Evolutionary conservation across 1,140 invertebrate species (phyloP).

Genomic region (Calephelis virginiensis): DNA sequence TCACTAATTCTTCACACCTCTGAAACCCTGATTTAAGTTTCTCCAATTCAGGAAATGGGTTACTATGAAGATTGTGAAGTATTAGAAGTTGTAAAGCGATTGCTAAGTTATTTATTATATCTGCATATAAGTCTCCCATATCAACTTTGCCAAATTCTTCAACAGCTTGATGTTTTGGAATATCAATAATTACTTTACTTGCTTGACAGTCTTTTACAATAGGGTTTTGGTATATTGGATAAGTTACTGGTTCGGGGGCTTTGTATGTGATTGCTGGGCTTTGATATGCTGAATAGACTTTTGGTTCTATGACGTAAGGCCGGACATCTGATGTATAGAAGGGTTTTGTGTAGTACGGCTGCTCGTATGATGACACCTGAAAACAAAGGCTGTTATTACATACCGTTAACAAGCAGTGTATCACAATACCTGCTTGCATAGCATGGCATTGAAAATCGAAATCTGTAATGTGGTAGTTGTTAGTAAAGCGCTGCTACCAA

Average conservation of each 20-base stretch:
- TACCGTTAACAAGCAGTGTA: no score
- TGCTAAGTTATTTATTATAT: constrained; percentile 61
- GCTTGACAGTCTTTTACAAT: not conserved
- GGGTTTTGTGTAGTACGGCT: constrained; percentile 12
- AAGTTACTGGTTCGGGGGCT: constrained; percentile 7
- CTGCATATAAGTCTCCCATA: constrained; percentile 36
- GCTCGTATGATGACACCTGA: constrained; percentile 10
- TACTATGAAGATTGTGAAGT: constrained; percentile 55
- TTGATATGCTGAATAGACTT: constrained; percentile 13
- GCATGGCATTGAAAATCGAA: no score
- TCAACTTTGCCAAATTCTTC: constrained; percentile 21
- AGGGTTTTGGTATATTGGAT: constrained; percentile 8
- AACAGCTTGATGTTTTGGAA: not conserved
- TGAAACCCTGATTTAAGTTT: not conserved
- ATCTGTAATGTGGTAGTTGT: no score
- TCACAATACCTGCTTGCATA: no score
- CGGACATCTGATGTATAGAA: not conserved
- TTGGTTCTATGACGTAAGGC: constrained; percentile 17
- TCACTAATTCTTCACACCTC: constrained; percentile 1
- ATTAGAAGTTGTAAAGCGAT: constrained; percentile 61
- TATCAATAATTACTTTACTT: constrained; percentile 7
- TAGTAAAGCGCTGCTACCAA: no score
- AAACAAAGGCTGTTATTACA: not conserved
- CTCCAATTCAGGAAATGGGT: constrained; percentile 30
- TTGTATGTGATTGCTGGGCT: not conserved